Evolutionary conservation across 2,113 vertebrate species (phyloP).

Genomic region (Machaerirhynchus nigripectus): DNA sequence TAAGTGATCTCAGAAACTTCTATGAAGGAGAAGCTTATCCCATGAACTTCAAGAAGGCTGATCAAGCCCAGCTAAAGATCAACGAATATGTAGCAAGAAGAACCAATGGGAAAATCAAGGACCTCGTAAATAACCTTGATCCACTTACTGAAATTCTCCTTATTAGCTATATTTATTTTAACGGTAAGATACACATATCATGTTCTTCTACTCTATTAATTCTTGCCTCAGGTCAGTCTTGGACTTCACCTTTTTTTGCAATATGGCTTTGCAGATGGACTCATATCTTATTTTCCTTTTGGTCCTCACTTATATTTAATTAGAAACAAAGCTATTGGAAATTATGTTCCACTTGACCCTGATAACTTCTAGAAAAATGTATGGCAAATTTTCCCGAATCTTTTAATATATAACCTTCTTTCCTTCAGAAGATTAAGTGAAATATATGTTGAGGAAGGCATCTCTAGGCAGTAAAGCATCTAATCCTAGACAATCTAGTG

Average conservation of each 20-base stretch:
- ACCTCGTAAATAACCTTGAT: slow-evolving; percentile 75
- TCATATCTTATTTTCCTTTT: neutral
- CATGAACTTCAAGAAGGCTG: slow-evolving; percentile 74
- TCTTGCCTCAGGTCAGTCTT: neutral
- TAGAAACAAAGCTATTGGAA: neutral
- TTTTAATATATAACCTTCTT: neutral
- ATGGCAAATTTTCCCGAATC: neutral
- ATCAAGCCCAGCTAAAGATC: slow-evolving; percentile 70
- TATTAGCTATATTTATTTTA: slow-evolving; percentile 82
- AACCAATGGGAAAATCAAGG: slow-evolving; percentile 79
- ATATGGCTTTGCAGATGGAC: neutral
- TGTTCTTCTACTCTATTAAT: neutral
- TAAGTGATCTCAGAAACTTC: slow-evolving; percentile 62
- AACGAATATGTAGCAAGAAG: slow-evolving; percentile 76
- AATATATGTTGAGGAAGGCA: neutral
- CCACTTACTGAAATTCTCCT: slow-evolving; percentile 76
- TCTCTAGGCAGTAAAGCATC: neutral
- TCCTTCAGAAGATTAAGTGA: neutral
- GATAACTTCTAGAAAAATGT: neutral
- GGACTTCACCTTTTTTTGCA: neutral
- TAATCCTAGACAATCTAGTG: neutral
- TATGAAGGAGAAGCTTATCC: slow-evolving; percentile 72
- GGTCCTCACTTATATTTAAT: neutral
- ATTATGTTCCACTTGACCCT: neutral
- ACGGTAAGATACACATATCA: slow-evolving; percentile 57